Conservation (phyloP, 2,888 invertebrate genomes). For the Drosophila longiperda region DNA sequence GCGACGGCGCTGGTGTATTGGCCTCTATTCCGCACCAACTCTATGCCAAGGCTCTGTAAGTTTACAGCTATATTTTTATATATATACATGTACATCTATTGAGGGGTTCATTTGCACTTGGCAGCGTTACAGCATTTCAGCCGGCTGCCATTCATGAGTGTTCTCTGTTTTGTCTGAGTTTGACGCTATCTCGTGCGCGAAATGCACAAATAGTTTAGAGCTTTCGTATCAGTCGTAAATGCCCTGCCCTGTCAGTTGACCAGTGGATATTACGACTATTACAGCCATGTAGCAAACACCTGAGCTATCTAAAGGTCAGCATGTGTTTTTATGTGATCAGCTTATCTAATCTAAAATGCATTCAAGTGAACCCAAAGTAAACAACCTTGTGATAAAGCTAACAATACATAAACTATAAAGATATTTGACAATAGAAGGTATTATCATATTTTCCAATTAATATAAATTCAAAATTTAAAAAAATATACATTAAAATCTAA, state of each 20-base stretch:
- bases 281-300: slow-evolving; percentile 4
- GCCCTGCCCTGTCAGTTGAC: slow-evolving; percentile 29
- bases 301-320: not conserved
- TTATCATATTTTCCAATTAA: not conserved
- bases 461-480: not conserved
- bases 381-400: not conserved
- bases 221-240: slow-evolving; percentile 32
- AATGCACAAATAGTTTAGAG: slow-evolving; percentile 52
- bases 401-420: not conserved
- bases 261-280: slow-evolving; percentile 7
- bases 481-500: not conserved
- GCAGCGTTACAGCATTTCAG: slow-evolving; percentile 40
- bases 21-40: slow-evolving; percentile 98
- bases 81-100: not conserved
- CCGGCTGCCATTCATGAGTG: slow-evolving; percentile 63
- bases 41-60: slow-evolving; percentile 94
- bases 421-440: not conserved
- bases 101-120: slow-evolving; percentile 36
- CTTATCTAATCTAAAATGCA: slow-evolving; percentile 29
- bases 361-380: slow-evolving; percentile 1
- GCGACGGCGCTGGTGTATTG: slow-evolving; percentile 99
- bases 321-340: not conserved
- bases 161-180: slow-evolving; percentile 48
- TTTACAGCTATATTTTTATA: slow-evolving; percentile 44
- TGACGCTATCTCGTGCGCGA: slow-evolving; percentile 72